A percentile compares a stretch with the other conserved stretches of the same genome.
Evolutionary conservation across 2,113 vertebrate genomes (phyloP).

Genomic region (Boleophthalmus pectinirostris): DNA sequence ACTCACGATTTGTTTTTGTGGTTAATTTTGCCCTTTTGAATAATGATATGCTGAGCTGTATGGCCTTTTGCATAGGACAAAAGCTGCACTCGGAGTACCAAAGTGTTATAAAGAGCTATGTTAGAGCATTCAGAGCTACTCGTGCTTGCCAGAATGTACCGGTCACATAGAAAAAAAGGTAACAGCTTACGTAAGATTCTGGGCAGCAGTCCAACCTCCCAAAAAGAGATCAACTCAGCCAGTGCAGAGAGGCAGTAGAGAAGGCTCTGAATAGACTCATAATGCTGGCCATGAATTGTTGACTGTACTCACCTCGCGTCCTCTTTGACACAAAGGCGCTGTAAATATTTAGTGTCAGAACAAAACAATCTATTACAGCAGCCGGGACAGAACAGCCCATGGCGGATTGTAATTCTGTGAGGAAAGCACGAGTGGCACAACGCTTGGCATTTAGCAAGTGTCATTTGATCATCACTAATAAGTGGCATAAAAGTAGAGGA

Average conservation of each 20-base stretch:
- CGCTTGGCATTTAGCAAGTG: constrained; percentile 4
- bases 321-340: constrained; percentile 33
- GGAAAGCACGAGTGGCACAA: not conserved
- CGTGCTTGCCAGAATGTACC: constrained; percentile 5
- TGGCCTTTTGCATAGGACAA: constrained; percentile 4
- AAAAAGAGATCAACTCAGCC: constrained; percentile 20
- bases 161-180: constrained; percentile 31
- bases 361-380: constrained; percentile 30
- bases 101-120: constrained; percentile 28
- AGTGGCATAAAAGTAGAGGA: not conserved
- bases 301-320: constrained; percentile 22
- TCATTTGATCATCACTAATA: not conserved
- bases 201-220: constrained; percentile 24
- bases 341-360: constrained; percentile 56
- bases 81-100: constrained; percentile 1
- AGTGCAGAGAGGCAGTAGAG: constrained; percentile 10
- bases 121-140: constrained; percentile 25
- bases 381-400: constrained; percentile 11
- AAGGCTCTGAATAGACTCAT: constrained; percentile 9
- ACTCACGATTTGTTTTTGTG: not conserved
- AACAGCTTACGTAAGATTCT: constrained; percentile 39
- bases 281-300: constrained; percentile 20
- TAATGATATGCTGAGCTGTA: not conserved
- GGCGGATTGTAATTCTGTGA: constrained; percentile 11
- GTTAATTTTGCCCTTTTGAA: not conserved